phyloP scores from a whole-genome alignment of 2,797 vertebrate genomes.

The Odontamblyopus rebecca region DNA sequence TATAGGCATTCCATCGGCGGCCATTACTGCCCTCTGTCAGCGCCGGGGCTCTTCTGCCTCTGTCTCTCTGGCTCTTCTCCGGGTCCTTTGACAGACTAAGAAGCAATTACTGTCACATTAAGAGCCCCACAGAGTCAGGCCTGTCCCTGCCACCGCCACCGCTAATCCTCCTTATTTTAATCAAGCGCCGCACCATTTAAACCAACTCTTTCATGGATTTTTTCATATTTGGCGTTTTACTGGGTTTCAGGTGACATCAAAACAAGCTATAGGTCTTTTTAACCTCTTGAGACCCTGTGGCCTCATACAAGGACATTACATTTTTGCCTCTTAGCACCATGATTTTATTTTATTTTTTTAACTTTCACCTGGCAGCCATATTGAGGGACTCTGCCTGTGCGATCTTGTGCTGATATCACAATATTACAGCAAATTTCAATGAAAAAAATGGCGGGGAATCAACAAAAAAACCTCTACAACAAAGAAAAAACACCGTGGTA shows the following conservation, averaged over 20 bases:
- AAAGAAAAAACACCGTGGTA: too few species aligned
- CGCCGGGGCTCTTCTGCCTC: conserved; percentile 64
- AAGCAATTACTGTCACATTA: conserved; percentile 85
- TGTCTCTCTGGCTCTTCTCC: conserved; percentile 71
- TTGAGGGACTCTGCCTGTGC: too few species aligned
- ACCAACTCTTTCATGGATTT: background rate
- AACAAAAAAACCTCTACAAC: too few species aligned
- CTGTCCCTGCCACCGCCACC: conserved; percentile 56
- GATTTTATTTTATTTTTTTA: too few species aligned
- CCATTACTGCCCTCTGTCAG: conserved; percentile 78
- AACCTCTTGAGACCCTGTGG: too few species aligned
- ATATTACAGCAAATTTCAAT: too few species aligned
- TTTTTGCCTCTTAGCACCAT: too few species aligned
- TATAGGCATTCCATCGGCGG: conserved; percentile 81
- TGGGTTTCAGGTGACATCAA: background rate
- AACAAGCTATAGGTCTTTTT: background rate
- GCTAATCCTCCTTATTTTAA: conserved; percentile 43
- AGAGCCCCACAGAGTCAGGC: conserved; percentile 68
- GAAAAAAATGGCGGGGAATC: too few species aligned
- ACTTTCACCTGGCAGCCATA: too few species aligned
- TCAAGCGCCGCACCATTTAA: background rate
- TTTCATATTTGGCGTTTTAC: background rate
- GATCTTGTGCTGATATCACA: too few species aligned
- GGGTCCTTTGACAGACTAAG: conserved; percentile 76
- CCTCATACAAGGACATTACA: too few species aligned